A percentile compares a stretch with the other conserved stretches of the same genome.
Conservation (phyloP, 2,113 vertebrate genomes). For the Hippocampus comes region DNA sequence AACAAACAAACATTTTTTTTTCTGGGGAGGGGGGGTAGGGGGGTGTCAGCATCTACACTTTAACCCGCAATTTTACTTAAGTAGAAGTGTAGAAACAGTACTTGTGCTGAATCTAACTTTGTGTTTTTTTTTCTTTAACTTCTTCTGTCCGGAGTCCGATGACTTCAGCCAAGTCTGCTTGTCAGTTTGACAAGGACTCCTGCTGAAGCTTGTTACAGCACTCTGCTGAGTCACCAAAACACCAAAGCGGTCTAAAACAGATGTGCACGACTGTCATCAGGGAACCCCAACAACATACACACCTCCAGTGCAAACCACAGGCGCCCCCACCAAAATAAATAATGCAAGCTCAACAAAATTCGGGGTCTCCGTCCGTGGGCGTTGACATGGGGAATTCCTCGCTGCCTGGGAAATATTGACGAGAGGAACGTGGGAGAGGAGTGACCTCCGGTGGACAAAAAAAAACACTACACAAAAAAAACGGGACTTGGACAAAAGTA, state of each 20-base stretch:
- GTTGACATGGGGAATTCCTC: not conserved
- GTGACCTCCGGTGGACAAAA: not conserved
- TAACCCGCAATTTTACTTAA: no score
- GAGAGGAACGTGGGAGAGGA: not conserved
- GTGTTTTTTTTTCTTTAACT: no score
- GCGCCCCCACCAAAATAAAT: not conserved
- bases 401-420: not conserved
- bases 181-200: not conserved
- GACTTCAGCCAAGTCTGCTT: not conserved
- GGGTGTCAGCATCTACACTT: no score
- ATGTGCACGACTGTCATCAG: not conserved
- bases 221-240: not conserved
- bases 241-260: not conserved
- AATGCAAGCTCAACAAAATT: not conserved
- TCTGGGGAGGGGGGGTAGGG: no score
- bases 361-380: not conserved
- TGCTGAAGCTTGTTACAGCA: not conserved
- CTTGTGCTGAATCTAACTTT: no score
- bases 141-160: no score
- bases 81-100: no score
- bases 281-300: not conserved
- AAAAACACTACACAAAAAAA: no score
- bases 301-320: no score
- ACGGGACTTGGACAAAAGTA: no score
- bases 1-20: no score